Percentiles rank a stretch among this genome's conserved stretches.
Evolutionary conservation across 2,797 vertebrate genomes (phyloP).

Genomic region (Nannoperca australis): DNA sequence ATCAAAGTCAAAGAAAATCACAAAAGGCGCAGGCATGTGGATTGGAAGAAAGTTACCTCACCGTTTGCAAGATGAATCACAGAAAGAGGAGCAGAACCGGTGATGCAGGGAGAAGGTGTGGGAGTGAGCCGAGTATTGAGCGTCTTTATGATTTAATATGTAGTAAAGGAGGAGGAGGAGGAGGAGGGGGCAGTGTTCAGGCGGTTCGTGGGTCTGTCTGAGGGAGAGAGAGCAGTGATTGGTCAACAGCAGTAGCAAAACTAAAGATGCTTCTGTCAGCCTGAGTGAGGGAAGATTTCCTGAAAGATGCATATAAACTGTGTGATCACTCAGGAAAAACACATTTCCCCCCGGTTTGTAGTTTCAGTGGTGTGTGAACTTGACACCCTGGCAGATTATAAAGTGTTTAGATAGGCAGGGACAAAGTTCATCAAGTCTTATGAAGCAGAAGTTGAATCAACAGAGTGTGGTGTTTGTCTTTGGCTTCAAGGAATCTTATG

Average conservation of each 20-base stretch:
- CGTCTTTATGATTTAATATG: constrained; percentile 34
- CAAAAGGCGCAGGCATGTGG: background rate
- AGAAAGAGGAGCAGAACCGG: constrained; percentile 35
- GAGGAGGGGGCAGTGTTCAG: constrained; percentile 23
- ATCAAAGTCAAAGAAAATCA: constrained; percentile 1
- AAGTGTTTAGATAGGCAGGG: background rate
- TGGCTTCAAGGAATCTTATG: background rate
- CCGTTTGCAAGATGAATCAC: constrained; percentile 56
- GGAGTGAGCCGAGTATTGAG: constrained; percentile 18
- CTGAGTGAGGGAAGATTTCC: background rate
- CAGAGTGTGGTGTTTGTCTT: constrained; percentile 23
- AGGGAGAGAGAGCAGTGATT: constrained; percentile 50
- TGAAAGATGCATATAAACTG: background rate
- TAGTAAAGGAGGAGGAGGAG: constrained; percentile 13
- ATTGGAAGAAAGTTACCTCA: constrained; percentile 54
- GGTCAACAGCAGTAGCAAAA: constrained; percentile 31
- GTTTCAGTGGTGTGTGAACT: background rate
- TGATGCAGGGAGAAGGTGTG: constrained; percentile 51
- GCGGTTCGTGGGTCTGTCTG: constrained; percentile 1
- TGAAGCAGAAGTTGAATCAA: constrained; percentile 17
- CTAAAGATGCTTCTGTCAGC: constrained; percentile 32
- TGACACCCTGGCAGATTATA: background rate
- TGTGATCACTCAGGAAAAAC: too few relatives aligned
- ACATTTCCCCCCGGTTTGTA: too few relatives aligned
- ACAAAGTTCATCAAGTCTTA: constrained; percentile 30